phyloP scores from a whole-genome alignment of 2,888 invertebrate genomes.

The Mechanitis mazaeus region DNA sequence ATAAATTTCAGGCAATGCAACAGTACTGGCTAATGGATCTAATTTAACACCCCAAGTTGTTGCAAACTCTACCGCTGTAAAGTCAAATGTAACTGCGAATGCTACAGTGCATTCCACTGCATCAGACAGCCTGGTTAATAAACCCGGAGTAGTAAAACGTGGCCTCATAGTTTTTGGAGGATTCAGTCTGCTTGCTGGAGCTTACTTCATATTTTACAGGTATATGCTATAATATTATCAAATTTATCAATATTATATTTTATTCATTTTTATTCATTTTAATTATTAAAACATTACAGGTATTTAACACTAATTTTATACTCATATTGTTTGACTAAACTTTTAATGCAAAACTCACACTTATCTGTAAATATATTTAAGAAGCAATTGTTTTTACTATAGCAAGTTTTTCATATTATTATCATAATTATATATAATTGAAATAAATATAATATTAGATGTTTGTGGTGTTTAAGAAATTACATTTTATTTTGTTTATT shows the following conservation, averaged over 20 bases:
- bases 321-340: too few species aligned
- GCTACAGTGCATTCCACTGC: slow-evolving; percentile 23
- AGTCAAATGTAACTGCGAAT: slow-evolving; percentile 10
- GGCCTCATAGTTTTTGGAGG: slow-evolving; percentile 70
- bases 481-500: too few species aligned
- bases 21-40: background rate
- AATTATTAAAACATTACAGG: too few species aligned
- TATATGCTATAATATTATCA: slow-evolving; percentile 32
- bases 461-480: too few species aligned
- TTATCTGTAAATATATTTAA: too few species aligned
- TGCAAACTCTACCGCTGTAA: slow-evolving; percentile 5
- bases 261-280: background rate
- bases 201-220: slow-evolving; percentile 71
- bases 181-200: slow-evolving; percentile 59
- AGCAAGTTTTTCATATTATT: too few species aligned
- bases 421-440: too few species aligned
- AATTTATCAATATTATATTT: slow-evolving; percentile 10
- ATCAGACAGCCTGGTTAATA: slow-evolving; percentile 37
- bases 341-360: too few species aligned
- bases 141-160: slow-evolving; percentile 63
- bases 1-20: background rate
- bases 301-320: too few species aligned
- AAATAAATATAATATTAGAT: too few species aligned
- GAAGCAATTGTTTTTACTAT: too few species aligned
- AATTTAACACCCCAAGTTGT: background rate